A percentile compares a stretch with the other conserved stretches of the same genome.
These are phyloP conservation scores for Procapra przewalskii DNA, from an alignment of 2,113 vertebrate genomes.

Conservation along the genomic window DNA sequence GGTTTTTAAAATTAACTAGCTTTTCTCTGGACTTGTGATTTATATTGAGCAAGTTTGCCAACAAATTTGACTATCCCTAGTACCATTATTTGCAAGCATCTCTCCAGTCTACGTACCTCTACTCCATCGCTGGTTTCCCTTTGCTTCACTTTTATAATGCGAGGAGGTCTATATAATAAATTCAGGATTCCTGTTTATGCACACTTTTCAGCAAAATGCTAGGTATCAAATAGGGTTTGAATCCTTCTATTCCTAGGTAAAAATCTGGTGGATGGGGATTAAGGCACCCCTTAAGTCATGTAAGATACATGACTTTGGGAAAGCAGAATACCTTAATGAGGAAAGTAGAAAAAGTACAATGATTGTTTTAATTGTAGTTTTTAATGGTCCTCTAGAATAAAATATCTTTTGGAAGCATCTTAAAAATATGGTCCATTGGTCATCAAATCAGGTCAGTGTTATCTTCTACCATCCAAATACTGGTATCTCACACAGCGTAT, in stretches of 20 bases:
- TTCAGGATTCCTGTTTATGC: conserved; percentile 77
- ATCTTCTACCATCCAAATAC: conserved; percentile 47
- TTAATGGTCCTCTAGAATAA: conserved; percentile 49
- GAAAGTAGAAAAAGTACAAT: conserved; percentile 60
- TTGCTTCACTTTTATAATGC: conserved; percentile 74
- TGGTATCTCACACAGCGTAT: neutral
- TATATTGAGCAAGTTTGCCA: conserved; percentile 12
- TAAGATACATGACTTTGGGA: conserved; percentile 61
- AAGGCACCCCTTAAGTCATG: conserved; percentile 64
- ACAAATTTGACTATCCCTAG: conserved; percentile 41
- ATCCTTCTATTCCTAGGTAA: conserved; percentile 74
- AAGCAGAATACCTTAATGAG: conserved; percentile 56
- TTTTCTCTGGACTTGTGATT: conserved; percentile 37
- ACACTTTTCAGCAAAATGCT: conserved; percentile 74
- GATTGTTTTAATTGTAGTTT: conserved; percentile 22
- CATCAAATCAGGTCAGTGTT: neutral
- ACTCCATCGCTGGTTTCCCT: conserved; percentile 75
- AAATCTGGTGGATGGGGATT: conserved; percentile 63
- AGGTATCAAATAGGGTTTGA: conserved; percentile 73
- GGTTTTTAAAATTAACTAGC: conserved; percentile 38
- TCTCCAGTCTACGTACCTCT: conserved; percentile 73
- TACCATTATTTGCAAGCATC: conserved; percentile 60
- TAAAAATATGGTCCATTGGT: conserved; percentile 34
- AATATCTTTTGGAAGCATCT: conserved; percentile 32
- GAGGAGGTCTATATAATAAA: conserved; percentile 76